A percentile compares a stretch with the other conserved stretches of the same genome.
These are phyloP conservation scores for Casuarius casuarius DNA, from an alignment of 2,113 vertebrate genomes.

Conservation along the genomic window DNA sequence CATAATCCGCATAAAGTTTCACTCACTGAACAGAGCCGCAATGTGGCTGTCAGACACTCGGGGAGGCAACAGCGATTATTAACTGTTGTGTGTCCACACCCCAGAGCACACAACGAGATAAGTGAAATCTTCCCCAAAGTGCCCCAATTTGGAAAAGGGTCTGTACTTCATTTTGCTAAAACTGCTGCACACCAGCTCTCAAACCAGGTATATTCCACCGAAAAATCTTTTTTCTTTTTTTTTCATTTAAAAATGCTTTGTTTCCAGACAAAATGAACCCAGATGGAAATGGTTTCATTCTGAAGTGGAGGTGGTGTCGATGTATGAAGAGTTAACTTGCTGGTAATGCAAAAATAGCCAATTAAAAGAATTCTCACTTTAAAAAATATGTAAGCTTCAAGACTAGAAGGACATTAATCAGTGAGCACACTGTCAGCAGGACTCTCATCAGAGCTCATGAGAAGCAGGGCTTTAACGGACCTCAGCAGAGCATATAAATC, in stretches of 20 bases:
- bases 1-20: background rate
- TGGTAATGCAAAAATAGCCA: background rate
- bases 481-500: background rate
- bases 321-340: background rate
- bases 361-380: background rate
- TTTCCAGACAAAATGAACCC: background rate
- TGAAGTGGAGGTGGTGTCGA: background rate
- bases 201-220: background rate
- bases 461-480: background rate
- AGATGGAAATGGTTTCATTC: background rate
- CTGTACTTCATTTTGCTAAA: background rate
- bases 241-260: background rate
- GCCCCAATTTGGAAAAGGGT: fast-evolving
- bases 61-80: background rate
- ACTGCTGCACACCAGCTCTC: no score
- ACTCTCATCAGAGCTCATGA: background rate
- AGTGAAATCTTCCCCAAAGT: background rate
- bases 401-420: background rate
- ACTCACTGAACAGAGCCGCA: background rate
- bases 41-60: background rate
- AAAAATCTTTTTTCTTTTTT: background rate
- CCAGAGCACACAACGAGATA: fast-evolving
- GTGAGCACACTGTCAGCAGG: background rate
- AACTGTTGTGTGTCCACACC: background rate
- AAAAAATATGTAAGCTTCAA: background rate